A percentile compares a stretch with the other conserved stretches of the same genome.
phyloP scores from a whole-genome alignment of 2,888 invertebrate species.

The Lasioglossum zephyrum region DNA sequence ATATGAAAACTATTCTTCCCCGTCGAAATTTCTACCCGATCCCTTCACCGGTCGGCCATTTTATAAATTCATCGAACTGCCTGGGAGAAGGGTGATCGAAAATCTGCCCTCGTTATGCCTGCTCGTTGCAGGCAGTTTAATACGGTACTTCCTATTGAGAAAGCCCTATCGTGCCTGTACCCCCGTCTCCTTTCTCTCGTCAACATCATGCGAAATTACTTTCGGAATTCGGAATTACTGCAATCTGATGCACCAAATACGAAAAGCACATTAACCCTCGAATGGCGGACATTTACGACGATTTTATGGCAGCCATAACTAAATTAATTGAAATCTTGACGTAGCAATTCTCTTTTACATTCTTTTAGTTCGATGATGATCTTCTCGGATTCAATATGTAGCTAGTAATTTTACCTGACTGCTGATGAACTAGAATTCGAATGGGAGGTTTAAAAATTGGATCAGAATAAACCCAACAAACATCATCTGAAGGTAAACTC shows the following conservation, averaged over 20 bases:
- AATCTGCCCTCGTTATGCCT: slow-evolving; percentile 45
- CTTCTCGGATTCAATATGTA: too few species aligned
- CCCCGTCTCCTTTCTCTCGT: neutral
- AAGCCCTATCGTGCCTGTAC: neutral
- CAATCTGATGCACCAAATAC: neutral
- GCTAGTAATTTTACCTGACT: too few species aligned
- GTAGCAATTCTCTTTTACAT: too few species aligned
- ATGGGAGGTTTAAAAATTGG: too few species aligned
- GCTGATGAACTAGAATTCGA: too few species aligned
- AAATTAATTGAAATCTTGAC: too few species aligned
- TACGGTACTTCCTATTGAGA: neutral
- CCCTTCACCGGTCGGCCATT: slow-evolving; percentile 48
- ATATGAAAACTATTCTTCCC: slow-evolving; percentile 56
- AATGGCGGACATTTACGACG: too few species aligned
- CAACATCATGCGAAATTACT: neutral
- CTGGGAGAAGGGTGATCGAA: slow-evolving; percentile 41
- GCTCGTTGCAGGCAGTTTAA: slow-evolving; percentile 2
- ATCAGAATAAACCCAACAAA: too few species aligned
- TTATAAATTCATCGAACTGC: slow-evolving; percentile 72
- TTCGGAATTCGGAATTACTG: neutral
- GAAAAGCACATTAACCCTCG: neutral
- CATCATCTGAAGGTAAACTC: too few species aligned
- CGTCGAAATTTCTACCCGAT: slow-evolving; percentile 41
- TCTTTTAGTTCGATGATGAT: too few species aligned
- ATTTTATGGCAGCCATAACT: neutral